Evolutionary conservation across 2,113 vertebrate species (phyloP).

Genomic region (Junco hyemalis): DNA sequence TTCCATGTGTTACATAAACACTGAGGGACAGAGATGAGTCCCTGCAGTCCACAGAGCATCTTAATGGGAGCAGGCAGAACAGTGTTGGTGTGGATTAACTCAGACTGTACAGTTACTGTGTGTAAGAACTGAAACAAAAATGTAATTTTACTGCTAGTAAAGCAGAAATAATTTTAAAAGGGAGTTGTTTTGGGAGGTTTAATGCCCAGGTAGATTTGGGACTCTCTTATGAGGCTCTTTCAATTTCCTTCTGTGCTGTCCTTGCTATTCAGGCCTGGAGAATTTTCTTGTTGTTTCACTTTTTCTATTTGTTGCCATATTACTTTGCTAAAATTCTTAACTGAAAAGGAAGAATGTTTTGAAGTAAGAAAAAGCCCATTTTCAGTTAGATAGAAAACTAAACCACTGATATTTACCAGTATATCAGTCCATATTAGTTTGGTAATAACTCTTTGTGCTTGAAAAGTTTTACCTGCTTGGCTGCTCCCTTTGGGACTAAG

Average conservation of each 20-base stretch:
- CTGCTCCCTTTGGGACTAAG: not conserved
- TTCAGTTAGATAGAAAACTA: not conserved
- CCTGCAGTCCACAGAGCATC: not conserved
- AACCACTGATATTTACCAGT: not conserved
- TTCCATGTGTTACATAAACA: rapidly evolving
- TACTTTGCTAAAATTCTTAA: not conserved
- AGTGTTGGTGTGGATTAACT: not conserved
- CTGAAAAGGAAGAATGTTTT: not conserved
- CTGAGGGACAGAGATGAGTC: not conserved
- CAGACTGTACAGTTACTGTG: not conserved
- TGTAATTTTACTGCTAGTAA: not conserved
- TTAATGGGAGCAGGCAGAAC: not conserved
- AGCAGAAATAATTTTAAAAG: not conserved
- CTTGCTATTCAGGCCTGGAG: not conserved
- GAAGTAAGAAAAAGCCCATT: not conserved
- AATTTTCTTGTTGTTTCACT: not conserved
- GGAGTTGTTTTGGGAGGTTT: not conserved
- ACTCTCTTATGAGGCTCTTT: not conserved
- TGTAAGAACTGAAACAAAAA: not conserved
- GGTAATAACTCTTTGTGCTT: not conserved
- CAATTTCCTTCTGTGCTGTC: not conserved
- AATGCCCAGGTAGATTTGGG: not conserved
- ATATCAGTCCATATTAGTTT: not conserved
- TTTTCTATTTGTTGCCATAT: not conserved
- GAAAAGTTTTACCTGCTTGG: not conserved